A percentile compares a stretch with the other conserved stretches of the same genome.
Conservation (phyloP, 2,797 vertebrate species). For the Eleutherodactylus coqui region DNA sequence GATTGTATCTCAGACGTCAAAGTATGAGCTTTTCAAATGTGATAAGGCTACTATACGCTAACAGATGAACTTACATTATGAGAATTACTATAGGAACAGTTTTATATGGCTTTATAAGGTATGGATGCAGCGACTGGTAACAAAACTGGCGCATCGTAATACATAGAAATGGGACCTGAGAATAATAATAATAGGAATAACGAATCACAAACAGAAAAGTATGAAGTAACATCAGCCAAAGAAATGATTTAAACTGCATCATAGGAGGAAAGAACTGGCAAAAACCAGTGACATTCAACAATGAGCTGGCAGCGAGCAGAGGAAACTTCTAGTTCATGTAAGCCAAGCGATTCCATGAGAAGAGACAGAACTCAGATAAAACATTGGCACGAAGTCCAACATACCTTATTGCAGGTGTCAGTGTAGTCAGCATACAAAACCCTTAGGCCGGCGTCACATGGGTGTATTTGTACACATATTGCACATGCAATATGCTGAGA, state of each 20-base stretch:
- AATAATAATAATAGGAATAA: neutral
- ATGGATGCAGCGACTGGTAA: no score
- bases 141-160: no score
- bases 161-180: neutral
- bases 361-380: neutral
- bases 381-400: neutral
- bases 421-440: neutral
- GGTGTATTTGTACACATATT: no score
- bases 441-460: no score
- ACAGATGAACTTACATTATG: neutral
- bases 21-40: neutral
- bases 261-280: conserved; percentile 18
- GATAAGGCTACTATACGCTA: neutral
- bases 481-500: no score
- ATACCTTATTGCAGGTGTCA: neutral
- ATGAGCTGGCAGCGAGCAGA: conserved; percentile 13
- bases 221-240: neutral
- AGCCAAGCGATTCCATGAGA: neutral
- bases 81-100: neutral
- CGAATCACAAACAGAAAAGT: neutral
- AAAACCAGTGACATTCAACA: neutral
- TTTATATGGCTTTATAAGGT: neutral
- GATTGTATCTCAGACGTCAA: neutral
- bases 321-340: neutral
- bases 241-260: neutral